Percentiles rank a stretch among this genome's conserved stretches.
These are phyloP conservation scores for Cryptomyrus ogoouensis DNA, from an alignment of 2,113 vertebrate species.

Conservation along the genomic window DNA sequence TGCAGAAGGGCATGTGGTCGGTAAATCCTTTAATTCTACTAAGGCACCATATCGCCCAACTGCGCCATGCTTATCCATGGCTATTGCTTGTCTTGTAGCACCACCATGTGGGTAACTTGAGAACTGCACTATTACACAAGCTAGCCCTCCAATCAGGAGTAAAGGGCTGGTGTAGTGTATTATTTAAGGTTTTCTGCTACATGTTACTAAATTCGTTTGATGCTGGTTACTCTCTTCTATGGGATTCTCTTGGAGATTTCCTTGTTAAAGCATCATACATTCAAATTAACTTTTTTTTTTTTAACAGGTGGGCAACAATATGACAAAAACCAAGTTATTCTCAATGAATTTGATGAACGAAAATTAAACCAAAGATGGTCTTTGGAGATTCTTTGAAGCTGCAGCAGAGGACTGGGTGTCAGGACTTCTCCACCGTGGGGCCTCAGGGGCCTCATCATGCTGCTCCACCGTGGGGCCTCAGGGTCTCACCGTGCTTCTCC, in stretches of 20 bases:
- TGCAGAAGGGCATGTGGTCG: neutral
- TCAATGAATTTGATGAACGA: constrained; percentile 67
- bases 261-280: neutral
- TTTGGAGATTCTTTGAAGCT: constrained; percentile 67
- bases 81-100: neutral
- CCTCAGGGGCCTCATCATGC: neutral
- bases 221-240: neutral
- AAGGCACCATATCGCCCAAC: neutral
- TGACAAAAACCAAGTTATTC: constrained; percentile 78
- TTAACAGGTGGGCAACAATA: constrained; percentile 79
- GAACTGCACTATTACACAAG: neutral
- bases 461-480: constrained; percentile 4
- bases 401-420: neutral
- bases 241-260: neutral
- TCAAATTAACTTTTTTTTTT: neutral
- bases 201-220: neutral
- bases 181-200: neutral
- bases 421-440: neutral
- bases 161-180: neutral
- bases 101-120: constrained; percentile 19
- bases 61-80: too few relatives aligned
- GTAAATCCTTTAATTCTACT: neutral
- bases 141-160: neutral
- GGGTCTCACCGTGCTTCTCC: neutral
- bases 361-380: constrained; percentile 78